Base-by-base conservation (phyloP, 2,888 invertebrate genomes). In the Apotomis turbidana region DNA sequence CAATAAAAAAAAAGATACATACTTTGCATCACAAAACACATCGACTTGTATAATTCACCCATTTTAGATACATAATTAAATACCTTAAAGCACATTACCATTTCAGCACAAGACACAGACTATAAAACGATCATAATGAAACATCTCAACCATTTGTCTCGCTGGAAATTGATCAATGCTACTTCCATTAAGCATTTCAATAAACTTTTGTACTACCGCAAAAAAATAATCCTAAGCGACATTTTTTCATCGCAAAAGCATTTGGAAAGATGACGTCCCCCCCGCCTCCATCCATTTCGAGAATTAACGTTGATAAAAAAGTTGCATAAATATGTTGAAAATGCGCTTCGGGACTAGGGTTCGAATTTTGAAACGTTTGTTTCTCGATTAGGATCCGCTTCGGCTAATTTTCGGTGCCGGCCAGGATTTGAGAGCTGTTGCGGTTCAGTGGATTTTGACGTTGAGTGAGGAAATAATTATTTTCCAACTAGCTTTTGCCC, bases 261-360 rank as follows among this genome's bases (percentile, higher is more conserved):
- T 79, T 76, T 77, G 71, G 75, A 80, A 80, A 78, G 77, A 78
- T 75, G 76, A 76, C 78, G 78, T 76, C 63, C 73, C 73, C 73
- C 69, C 59, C 72, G 61, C 75, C 79, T 78, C 83, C 81, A 91
- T 86, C 87, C 90, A 91, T 91, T 85, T 87, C 81, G 82, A 75
- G 85, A 86, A 90, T 90, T 90, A 88, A 83, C 85, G 82, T 87
- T 86, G 76, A 84, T 87, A 87, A 89, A 86, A 85, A 78, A 77
- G 76, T 74, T 81, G 84, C 83, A 85, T 83, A 84, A 87, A 88
- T 81, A 83, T 79, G 83, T 85, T 80, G 82, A 84, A 89, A 78
- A 79, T 80, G 74, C 78, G 80, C 87, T 77, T 70, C 81, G 86
- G 87, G 85, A 81, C 75, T 74, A 59, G 75, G 74, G 77, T 79